phyloP scores from a whole-genome alignment of 2,113 vertebrate genomes.

The Azemiops feae region DNA sequence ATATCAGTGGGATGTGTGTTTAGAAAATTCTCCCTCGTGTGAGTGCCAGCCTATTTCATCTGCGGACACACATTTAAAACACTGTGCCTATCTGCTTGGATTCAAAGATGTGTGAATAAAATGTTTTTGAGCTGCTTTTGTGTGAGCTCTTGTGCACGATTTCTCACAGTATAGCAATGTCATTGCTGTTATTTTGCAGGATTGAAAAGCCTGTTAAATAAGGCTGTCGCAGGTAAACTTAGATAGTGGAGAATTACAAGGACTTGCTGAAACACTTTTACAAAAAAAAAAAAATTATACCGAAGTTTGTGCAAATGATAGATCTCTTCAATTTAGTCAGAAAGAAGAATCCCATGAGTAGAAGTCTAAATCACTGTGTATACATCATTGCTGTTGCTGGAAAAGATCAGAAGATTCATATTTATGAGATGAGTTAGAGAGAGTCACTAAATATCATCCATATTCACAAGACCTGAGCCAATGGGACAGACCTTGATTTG shows the following conservation, averaged over 20 bases:
- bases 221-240: background rate
- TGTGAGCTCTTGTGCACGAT: background rate
- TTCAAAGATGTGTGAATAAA: background rate
- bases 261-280: background rate
- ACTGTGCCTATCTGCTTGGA: constrained; percentile 33
- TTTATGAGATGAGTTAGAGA: background rate
- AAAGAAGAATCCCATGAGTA: background rate
- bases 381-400: background rate
- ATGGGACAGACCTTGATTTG: background rate
- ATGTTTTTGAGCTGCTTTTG: background rate
- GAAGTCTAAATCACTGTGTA: background rate
- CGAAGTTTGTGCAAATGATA: background rate
- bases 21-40: background rate
- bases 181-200: background rate
- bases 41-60: background rate
- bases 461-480: background rate
- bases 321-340: background rate
- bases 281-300: background rate
- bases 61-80: background rate
- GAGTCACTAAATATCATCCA: background rate
- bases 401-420: background rate
- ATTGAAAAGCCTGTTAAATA: background rate
- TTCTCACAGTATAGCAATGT: background rate
- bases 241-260: background rate
- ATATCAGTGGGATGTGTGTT: background rate